Evolutionary conservation across 1,140 invertebrate species (phyloP).

Genomic region (Akabosia matsudoensis): DNA sequence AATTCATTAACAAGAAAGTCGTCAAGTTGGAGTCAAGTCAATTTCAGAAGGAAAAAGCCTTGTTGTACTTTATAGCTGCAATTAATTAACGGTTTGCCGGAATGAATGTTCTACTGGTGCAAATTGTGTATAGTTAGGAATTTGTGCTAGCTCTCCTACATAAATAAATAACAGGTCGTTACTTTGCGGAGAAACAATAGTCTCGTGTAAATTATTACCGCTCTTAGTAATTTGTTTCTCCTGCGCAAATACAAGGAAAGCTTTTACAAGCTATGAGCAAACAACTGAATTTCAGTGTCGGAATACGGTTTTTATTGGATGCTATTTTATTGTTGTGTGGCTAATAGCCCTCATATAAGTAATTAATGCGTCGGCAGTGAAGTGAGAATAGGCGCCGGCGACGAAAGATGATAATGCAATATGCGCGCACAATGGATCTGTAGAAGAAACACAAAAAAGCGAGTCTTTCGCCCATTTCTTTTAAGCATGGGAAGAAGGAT

Average conservation of each 20-base stretch:
- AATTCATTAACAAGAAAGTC: not conserved
- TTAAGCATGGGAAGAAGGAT: not conserved
- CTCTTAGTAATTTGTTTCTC: not conserved
- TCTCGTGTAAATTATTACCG: not conserved
- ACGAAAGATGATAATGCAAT: not conserved
- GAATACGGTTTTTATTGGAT: not conserved
- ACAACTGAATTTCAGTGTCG: not conserved
- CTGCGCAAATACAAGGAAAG: not conserved
- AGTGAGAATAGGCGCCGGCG: conserved; percentile 11
- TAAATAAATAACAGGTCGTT: not conserved
- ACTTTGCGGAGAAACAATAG: not conserved
- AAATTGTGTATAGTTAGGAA: not conserved
- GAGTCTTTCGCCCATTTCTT: not conserved
- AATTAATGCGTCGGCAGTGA: conserved; percentile 20
- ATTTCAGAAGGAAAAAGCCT: no score
- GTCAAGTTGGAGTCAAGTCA: no score
- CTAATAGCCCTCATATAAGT: conserved; percentile 15
- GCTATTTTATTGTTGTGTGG: conserved; percentile 4
- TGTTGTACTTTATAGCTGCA: not conserved
- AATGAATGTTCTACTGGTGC: no score
- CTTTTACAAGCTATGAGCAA: no score
- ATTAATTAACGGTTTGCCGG: not conserved
- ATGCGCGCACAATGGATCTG: not conserved
- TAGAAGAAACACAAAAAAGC: not conserved
- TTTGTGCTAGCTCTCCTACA: not conserved